phyloP scores from a whole-genome alignment of 2,797 vertebrate species.

The Sebastes trivittatus region DNA sequence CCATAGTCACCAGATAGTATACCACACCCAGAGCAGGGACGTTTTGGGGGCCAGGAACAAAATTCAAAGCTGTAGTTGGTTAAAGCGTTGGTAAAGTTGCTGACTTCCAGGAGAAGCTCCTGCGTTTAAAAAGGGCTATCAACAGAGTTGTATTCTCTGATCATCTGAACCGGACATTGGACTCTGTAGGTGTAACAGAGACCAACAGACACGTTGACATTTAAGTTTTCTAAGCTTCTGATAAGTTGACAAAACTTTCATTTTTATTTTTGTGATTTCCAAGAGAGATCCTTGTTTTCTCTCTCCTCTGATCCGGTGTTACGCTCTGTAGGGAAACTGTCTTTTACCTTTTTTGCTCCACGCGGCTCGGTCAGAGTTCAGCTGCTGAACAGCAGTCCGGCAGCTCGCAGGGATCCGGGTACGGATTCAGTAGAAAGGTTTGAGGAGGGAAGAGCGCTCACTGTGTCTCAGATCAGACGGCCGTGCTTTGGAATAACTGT shows the following conservation, averaged over 20 bases:
- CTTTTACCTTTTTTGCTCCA: not conserved
- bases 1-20: not conserved
- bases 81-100: too few species aligned
- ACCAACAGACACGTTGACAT: not conserved
- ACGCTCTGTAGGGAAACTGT: not conserved
- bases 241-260: not conserved
- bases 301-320: not conserved
- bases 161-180: too few species aligned
- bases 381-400: slow-evolving; percentile 4
- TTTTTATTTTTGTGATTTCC: not conserved
- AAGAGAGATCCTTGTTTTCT: not conserved
- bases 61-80: too few species aligned
- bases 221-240: not conserved
- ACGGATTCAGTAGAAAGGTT: slow-evolving; percentile 1
- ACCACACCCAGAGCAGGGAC: not conserved
- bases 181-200: not conserved
- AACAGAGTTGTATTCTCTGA: too few species aligned
- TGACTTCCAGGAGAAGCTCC: too few species aligned
- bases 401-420: not conserved
- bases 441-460: not conserved
- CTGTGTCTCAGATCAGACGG: not conserved
- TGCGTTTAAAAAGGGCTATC: too few species aligned
- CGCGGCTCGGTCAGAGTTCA: slow-evolving; percentile 3
- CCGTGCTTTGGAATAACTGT: not conserved
- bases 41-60: not conserved